These are phyloP conservation scores for Neogobius melanostomus DNA, from an alignment of 2,113 vertebrate genomes.

Conservation along the genomic window DNA sequence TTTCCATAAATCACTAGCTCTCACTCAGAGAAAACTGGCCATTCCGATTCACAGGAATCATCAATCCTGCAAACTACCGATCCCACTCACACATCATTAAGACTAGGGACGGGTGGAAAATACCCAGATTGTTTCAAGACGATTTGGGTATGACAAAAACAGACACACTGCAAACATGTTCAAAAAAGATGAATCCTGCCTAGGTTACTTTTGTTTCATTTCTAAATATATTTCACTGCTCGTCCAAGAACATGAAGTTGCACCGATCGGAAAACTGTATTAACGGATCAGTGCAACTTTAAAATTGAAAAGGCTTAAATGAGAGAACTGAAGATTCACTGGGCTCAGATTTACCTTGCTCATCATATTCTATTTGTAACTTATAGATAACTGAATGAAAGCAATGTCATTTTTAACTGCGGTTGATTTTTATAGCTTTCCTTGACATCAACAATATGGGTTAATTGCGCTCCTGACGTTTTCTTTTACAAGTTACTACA, in stretches of 20 bases:
- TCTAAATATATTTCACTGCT: too few species aligned
- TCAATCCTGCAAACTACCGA: constrained; percentile 41
- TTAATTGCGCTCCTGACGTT: neutral
- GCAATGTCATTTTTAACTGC: neutral
- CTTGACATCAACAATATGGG: neutral
- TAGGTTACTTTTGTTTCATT: too few species aligned
- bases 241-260: too few species aligned
- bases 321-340: too few species aligned
- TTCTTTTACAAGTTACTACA: neutral
- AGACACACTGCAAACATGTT: neutral
- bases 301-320: too few species aligned
- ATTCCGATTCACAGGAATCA: constrained; percentile 60
- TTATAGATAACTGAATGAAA: neutral
- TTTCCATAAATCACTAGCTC: constrained; percentile 58
- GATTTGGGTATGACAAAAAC: neutral
- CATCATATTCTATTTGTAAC: neutral
- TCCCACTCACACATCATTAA: constrained; percentile 51
- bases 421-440: neutral
- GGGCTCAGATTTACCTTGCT: too few species aligned
- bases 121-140: neutral
- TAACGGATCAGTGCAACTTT: too few species aligned
- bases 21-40: constrained; percentile 41
- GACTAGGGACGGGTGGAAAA: neutral
- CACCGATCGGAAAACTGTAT: too few species aligned
- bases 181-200: too few species aligned